Conservation (phyloP, 2,888 invertebrate genomes). For the Eupithecia tripunctaria region DNA sequence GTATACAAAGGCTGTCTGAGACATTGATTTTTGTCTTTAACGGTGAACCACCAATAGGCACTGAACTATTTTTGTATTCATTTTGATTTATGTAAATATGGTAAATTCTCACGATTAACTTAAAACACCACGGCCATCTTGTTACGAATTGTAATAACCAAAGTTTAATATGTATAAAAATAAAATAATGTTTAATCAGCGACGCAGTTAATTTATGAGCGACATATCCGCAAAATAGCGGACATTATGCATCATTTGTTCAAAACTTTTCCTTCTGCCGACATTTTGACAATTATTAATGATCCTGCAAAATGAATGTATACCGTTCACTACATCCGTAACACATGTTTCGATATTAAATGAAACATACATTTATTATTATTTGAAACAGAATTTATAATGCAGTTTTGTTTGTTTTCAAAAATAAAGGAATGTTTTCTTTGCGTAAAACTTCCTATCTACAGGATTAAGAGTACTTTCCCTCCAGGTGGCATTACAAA, state of each 20-base stretch:
- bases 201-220: slow-evolving; percentile 10
- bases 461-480: too few species aligned
- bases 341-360: slow-evolving; percentile 48
- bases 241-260: slow-evolving; percentile 48
- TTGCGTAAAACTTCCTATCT: too few species aligned
- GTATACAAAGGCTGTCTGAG: too few species aligned
- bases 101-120: not conserved
- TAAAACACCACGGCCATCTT: not conserved
- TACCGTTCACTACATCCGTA: slow-evolving; percentile 59
- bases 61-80: not conserved
- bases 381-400: not conserved
- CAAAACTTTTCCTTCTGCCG: slow-evolving; percentile 49
- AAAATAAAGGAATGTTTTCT: too few species aligned
- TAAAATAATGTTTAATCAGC: not conserved
- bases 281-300: slow-evolving; percentile 67
- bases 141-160: not conserved
- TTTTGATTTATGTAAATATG: too few species aligned
- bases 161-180: not conserved
- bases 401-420: too few species aligned
- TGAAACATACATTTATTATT: not conserved
- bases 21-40: not conserved
- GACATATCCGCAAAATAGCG: slow-evolving; percentile 43
- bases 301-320: slow-evolving; percentile 51
- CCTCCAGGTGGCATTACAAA: too few species aligned
- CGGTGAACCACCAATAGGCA: not conserved